phyloP scores from a whole-genome alignment of 2,113 vertebrate genomes.

The Pogonocichla stellata region DNA sequence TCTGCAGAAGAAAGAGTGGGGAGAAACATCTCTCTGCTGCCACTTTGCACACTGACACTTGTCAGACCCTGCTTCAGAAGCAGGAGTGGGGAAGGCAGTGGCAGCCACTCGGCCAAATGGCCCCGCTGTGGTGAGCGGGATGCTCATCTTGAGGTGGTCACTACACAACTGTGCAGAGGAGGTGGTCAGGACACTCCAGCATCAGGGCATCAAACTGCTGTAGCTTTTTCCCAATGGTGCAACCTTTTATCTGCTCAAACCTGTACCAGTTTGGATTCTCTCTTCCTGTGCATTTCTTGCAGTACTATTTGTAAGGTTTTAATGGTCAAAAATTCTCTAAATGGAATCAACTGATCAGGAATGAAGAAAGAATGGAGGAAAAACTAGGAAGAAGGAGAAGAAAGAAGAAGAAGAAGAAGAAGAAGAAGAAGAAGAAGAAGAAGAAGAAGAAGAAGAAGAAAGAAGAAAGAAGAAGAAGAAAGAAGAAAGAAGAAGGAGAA shows the following conservation, averaged over 20 bases:
- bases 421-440: no score
- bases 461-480: no score
- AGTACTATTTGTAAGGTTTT: accelerated
- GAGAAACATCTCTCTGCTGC: neutral
- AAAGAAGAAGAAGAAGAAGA: no score
- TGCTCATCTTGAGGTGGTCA: neutral
- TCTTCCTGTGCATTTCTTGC: neutral
- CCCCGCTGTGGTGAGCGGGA: neutral
- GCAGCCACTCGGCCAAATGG: neutral
- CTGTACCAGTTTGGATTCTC: neutral
- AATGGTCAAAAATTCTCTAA: neutral
- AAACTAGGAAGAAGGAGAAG: neutral
- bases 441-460: neutral
- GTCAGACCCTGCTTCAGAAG: neutral
- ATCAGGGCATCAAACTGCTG: neutral
- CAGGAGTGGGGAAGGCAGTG: neutral
- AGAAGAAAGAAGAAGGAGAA: no score
- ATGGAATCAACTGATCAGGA: neutral
- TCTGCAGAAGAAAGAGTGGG: neutral
- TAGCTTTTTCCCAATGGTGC: neutral
- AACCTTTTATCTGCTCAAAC: neutral
- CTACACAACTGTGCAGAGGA: accelerated
- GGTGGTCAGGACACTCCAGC: neutral
- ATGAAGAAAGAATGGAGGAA: neutral
- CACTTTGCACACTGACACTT: neutral